Conservation (phyloP, 2,113 vertebrate species). For the Cygnus atratus region DNA sequence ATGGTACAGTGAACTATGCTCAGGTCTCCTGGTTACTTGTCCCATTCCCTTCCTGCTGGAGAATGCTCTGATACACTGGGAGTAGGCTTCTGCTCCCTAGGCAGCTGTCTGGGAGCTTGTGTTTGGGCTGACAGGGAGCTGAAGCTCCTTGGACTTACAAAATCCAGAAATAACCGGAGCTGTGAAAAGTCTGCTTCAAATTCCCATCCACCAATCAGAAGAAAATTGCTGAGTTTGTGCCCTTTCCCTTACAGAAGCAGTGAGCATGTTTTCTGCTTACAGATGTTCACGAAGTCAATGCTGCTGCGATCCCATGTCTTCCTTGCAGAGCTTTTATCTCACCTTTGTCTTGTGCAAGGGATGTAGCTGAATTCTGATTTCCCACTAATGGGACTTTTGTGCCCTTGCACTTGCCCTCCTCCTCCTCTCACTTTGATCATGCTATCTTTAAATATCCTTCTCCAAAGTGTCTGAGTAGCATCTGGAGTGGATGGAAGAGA, state of each 20-base stretch:
- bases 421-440: background rate
- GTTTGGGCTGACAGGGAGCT: background rate
- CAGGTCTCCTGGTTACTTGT: background rate
- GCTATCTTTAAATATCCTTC: background rate
- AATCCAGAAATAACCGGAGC: background rate
- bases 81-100: background rate
- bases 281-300: background rate
- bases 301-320: background rate
- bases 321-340: background rate
- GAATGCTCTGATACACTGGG: background rate
- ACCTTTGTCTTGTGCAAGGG: background rate
- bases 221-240: slow-evolving; percentile 24
- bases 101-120: background rate
- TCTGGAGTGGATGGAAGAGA: background rate
- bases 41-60: background rate
- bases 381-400: background rate
- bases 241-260: background rate
- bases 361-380: background rate
- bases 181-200: background rate
- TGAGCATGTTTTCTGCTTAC: background rate
- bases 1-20: accelerated
- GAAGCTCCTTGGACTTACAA: background rate
- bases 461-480: background rate
- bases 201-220: background rate
- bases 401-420: background rate